These are phyloP conservation scores for Tetrao urogallus DNA, from an alignment of 2,113 vertebrate genomes.

Conservation along the genomic window DNA sequence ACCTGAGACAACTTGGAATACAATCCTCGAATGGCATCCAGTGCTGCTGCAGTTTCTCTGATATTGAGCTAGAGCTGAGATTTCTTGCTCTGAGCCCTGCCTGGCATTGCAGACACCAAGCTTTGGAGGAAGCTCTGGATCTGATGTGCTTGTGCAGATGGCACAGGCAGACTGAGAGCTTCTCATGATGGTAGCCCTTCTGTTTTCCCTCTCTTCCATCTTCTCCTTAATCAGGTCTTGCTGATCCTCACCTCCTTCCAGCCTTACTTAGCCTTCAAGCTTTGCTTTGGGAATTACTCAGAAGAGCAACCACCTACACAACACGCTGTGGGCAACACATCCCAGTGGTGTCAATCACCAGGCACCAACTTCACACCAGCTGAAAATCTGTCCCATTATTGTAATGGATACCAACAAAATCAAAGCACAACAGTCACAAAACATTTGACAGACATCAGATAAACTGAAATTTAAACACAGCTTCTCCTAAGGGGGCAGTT, in stretches of 20 bases:
- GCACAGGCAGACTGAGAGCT: neutral
- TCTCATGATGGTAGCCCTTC: neutral
- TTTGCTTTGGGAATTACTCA: neutral
- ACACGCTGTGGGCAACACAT: neutral
- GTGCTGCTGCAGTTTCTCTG: neutral
- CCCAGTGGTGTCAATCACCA: neutral
- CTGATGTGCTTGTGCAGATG: neutral
- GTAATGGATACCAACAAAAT: neutral
- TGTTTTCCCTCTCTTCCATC: neutral
- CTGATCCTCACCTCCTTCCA: neutral
- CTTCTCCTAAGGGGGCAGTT: neutral
- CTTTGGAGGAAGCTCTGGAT: neutral
- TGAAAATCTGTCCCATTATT: neutral
- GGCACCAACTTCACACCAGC: no score
- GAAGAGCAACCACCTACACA: neutral
- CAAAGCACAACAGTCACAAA: neutral
- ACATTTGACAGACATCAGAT: neutral
- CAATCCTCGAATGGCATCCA: neutral
- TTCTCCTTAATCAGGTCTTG: neutral
- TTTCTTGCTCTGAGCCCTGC: neutral
- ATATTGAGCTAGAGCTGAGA: neutral
- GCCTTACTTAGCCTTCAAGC: neutral
- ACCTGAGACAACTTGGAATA: neutral
- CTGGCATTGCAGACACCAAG: accelerated
- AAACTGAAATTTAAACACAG: neutral